Evolutionary conservation across 2,113 vertebrate genomes (phyloP).

Genomic region (Aegypius monachus): DNA sequence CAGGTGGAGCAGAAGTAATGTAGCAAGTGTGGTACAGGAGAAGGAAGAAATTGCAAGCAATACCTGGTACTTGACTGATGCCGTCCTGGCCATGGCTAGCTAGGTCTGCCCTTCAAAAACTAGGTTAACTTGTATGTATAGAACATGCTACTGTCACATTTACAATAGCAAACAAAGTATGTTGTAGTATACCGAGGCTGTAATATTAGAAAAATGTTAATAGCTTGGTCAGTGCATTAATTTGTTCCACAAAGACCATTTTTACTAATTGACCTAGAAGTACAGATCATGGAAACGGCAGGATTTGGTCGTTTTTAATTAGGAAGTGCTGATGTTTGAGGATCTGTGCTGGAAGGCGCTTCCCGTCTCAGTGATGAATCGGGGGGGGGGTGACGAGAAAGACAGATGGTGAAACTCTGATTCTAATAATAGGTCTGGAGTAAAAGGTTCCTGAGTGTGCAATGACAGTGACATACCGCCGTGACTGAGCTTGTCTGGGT

Average conservation of each 20-base stretch:
- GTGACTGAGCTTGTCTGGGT: not conserved
- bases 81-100: not conserved
- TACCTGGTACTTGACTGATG: rapidly evolving
- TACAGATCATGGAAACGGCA: not conserved
- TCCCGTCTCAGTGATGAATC: not conserved
- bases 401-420: not conserved
- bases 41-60: not conserved
- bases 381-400: not conserved
- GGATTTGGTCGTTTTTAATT: not conserved
- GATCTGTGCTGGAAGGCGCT: not conserved
- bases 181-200: not conserved
- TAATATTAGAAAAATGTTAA: not conserved
- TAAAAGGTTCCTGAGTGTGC: conserved; percentile 27
- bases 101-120: not conserved
- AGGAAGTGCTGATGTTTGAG: not conserved
- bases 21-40: not conserved
- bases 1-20: not conserved
- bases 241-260: not conserved
- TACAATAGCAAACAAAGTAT: not conserved
- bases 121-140: rapidly evolving
- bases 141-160: not conserved
- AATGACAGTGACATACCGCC: conserved; percentile 30
- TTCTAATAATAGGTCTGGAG: conserved; percentile 49
- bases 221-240: not conserved
- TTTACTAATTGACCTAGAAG: not conserved